Evolutionary conservation across 2,888 invertebrate genomes (phyloP), one percentile per base, ranked within the genome.

Genomic region (Synergus gifuensis): DNA sequence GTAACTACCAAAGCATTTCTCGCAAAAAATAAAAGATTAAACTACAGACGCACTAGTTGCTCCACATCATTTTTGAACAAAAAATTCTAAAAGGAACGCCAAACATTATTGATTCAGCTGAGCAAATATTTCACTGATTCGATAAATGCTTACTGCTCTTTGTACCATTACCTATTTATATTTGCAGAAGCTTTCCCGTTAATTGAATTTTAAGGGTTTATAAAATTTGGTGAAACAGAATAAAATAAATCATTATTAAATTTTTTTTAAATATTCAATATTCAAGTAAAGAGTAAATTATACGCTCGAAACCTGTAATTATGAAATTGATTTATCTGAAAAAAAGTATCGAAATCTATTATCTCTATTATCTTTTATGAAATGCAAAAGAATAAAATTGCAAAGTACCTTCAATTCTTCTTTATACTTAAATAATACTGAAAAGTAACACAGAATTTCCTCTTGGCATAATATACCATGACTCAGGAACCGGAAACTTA

Each of bases 401-500:
- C 5, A 36, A 36, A 36, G 36, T 7, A 36, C 5, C 5, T 36
- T 36, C 36, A 36, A 5, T 36, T 36, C 36, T 7, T 36, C 5
- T 36, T 36, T 36, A 36, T 36, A 36, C 4, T 36, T 36, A 4
- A 36, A 36, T 36, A 36, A 12, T 62, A 62, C 44, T 46, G 62
- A 76, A 44, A 76, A 44, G 76, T 76, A 42, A 76, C 28, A 18
- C 44, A 22, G 11, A 62, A 76, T 63, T 62, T 76, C 36, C 36
- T 62, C 36, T 76, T 63, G 60, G 76, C 44, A 76, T 76, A 62
- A 73, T 73, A 73, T 73, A 73, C 54, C 54, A n/a, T 73, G 73
- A 73, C 69, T 73, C 83, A 66, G 82, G 81, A 84, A 82, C 83
- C 84, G 83, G 79, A 83, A 87, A 88, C 86, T 87, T 87, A 82